A percentile compares a stretch with the other conserved stretches of the same genome.
phyloP scores from a whole-genome alignment of 2,113 vertebrate species.

The Antechinus stuartii region DNA sequence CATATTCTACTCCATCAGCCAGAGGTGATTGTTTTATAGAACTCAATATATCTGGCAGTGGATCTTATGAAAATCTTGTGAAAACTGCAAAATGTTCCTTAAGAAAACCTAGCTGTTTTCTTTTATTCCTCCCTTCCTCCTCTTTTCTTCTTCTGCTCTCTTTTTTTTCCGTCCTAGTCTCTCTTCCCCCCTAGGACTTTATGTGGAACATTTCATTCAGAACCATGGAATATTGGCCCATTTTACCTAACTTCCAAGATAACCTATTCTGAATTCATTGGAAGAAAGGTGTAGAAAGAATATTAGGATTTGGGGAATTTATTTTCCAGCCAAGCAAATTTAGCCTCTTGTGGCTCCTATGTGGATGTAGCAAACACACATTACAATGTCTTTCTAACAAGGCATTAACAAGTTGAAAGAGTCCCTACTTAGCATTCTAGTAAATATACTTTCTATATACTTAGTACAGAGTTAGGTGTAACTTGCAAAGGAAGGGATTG shows the following conservation, averaged over 20 bases:
- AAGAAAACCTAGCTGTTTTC: background rate
- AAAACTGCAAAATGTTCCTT: background rate
- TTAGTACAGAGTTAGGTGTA: background rate
- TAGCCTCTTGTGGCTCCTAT: background rate
- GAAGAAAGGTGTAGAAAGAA: background rate
- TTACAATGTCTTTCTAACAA: background rate
- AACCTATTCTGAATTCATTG: background rate
- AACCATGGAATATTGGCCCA: background rate
- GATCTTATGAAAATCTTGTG: constrained; percentile 52
- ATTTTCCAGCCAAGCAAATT: background rate
- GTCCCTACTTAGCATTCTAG: background rate
- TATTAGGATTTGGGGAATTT: background rate
- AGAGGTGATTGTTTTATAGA: constrained; percentile 82
- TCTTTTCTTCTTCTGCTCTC: background rate
- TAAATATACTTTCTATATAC: background rate
- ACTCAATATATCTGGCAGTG: constrained; percentile 80
- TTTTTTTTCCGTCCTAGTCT: background rate
- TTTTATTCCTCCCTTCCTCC: background rate
- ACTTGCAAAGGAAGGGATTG: background rate
- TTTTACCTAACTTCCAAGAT: background rate
- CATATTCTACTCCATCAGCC: constrained; percentile 83
- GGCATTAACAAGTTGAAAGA: background rate
- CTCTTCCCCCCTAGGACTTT: background rate
- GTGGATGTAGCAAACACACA: background rate
- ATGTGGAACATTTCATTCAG: background rate